Percentiles rank a stretch among this genome's conserved stretches.
Evolutionary conservation across 1,140 invertebrate species (phyloP).

Genomic region (Eufriesea mexicana): DNA sequence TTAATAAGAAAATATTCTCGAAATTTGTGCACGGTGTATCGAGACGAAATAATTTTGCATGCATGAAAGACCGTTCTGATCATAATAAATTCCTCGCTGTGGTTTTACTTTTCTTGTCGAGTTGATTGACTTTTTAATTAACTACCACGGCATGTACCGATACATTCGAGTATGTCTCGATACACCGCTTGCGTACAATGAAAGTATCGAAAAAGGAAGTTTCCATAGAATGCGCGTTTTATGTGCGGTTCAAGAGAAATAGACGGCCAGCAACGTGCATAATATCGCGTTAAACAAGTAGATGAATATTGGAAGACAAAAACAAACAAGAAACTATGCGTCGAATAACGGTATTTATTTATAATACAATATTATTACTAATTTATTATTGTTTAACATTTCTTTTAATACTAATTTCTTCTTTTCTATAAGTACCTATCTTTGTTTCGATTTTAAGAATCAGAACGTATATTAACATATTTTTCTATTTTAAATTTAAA

Average conservation of each 20-base stretch:
- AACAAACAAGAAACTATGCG: not conserved
- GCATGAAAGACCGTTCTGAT: not conserved
- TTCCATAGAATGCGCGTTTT: not conserved
- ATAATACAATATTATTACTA: too few species aligned
- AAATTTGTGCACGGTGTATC: too few species aligned
- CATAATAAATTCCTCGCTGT: not conserved
- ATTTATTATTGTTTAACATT: too few species aligned
- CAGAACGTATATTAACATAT: too few species aligned
- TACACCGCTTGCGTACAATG: not conserved
- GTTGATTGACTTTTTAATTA: conserved; percentile 73
- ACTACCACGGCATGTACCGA: not conserved
- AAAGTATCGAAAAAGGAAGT: not conserved
- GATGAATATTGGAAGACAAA: too few species aligned
- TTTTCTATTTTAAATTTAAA: too few species aligned
- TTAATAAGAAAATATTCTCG: too few species aligned
- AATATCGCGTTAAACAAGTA: not conserved
- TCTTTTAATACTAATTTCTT: too few species aligned
- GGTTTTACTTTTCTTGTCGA: conserved; percentile 60
- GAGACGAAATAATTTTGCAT: too few species aligned
- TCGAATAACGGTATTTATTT: too few species aligned
- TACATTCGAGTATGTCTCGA: not conserved
- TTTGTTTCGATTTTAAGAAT: too few species aligned
- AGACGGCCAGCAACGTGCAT: not conserved
- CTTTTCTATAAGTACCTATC: too few species aligned
- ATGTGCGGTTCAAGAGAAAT: not conserved